Evolutionary conservation across 2,113 vertebrate species (phyloP).

Genomic region (Zapornia atra): DNA sequence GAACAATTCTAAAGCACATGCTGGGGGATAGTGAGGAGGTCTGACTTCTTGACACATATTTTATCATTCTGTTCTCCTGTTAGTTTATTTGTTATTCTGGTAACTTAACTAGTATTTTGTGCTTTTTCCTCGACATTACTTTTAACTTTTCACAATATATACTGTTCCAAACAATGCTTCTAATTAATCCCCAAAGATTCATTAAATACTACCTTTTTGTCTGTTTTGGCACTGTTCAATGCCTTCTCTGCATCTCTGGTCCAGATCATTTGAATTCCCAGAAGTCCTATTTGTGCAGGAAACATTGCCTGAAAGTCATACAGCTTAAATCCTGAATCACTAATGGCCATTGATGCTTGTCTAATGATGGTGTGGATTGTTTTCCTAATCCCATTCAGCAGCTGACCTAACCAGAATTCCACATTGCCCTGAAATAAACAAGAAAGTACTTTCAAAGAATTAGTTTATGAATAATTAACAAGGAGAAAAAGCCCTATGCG

Average conservation of each 20-base stretch:
- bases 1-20: background rate
- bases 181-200: conserved; percentile 50
- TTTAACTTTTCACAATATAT: background rate
- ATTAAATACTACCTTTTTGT: conserved; percentile 73
- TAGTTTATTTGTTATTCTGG: background rate
- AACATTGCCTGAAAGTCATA: conserved; percentile 82
- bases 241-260: conserved; percentile 76
- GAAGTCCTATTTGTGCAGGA: conserved; percentile 78
- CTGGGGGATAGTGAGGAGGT: background rate
- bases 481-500: background rate
- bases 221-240: conserved; percentile 66
- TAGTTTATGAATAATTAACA: conserved; percentile 52
- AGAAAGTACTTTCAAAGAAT: conserved; percentile 30
- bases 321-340: conserved; percentile 75
- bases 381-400: conserved; percentile 78
- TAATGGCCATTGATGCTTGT: conserved; percentile 74
- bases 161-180: background rate
- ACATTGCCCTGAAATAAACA: conserved; percentile 79
- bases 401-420: conserved; percentile 81
- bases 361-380: conserved; percentile 82
- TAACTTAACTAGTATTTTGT: background rate
- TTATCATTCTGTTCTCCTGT: background rate
- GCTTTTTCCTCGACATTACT: background rate
- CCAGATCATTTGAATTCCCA: conserved; percentile 79
- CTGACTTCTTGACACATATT: background rate